Conservation (phyloP, 2,113 vertebrate species). For the Emydura subglobosa region DNA sequence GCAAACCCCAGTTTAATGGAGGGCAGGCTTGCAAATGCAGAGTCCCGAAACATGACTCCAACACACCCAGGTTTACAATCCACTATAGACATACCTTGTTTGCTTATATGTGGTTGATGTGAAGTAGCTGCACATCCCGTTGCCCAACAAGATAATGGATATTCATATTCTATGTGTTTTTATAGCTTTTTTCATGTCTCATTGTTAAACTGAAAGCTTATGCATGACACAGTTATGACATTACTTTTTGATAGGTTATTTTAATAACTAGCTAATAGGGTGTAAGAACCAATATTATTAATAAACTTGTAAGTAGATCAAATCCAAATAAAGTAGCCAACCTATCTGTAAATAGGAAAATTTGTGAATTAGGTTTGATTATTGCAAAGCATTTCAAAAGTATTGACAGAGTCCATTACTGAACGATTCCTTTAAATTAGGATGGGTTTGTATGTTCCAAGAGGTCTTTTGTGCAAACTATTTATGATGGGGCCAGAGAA, state of each 20-base stretch:
- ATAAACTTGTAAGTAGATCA: accelerated
- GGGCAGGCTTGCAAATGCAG: no score
- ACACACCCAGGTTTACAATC: no score
- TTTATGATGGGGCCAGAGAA: background rate
- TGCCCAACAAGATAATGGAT: background rate
- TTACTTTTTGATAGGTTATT: background rate
- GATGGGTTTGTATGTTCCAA: background rate
- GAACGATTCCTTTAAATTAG: accelerated
- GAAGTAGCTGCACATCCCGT: background rate
- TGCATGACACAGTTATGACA: background rate
- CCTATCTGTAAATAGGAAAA: background rate
- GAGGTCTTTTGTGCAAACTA: accelerated
- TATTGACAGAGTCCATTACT: background rate
- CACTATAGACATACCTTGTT: background rate
- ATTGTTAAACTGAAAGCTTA: background rate
- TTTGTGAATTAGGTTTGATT: background rate
- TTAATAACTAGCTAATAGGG: background rate
- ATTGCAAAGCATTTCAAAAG: background rate
- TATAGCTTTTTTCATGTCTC: background rate
- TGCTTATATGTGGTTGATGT: background rate
- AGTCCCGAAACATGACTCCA: no score
- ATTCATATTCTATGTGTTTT: background rate
- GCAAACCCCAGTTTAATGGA: no score
- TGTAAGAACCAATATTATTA: background rate
- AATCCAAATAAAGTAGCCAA: background rate